Conservation (phyloP, 2,888 invertebrate species). For the Tachina grossa region DNA sequence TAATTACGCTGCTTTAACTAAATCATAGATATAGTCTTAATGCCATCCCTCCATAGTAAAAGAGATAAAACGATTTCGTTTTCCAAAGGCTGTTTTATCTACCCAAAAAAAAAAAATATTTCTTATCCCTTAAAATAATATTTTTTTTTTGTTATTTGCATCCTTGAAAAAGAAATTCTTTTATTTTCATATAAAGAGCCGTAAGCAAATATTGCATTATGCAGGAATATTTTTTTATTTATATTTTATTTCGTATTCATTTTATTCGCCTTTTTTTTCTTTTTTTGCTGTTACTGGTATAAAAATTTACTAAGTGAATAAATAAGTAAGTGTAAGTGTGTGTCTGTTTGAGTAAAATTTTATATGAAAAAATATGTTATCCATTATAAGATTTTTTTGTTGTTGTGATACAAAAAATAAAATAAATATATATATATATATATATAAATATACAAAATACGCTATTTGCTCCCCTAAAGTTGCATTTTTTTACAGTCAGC, state of each 20-base stretch:
- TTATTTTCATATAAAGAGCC: conserved; percentile 67
- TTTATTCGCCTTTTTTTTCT: conserved; percentile 22
- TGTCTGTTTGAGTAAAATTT: conserved; percentile 55
- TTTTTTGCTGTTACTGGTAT: conserved; percentile 4
- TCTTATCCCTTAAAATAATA: conserved; percentile 54
- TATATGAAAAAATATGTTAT: conserved; percentile 66
- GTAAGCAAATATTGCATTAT: conserved; percentile 73
- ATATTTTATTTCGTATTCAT: conserved; percentile 18
- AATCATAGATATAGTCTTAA: background rate
- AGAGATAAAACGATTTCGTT: background rate
- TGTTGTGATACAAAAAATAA: conserved; percentile 14
- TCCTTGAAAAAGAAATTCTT: conserved; percentile 68
- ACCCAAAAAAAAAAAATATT: conserved; percentile 37
- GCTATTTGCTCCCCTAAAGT: conserved; percentile 19
- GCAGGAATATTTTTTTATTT: conserved; percentile 59
- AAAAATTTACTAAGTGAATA: conserved; percentile 62
- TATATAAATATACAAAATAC: conserved; percentile 19
- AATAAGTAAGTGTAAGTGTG: conserved; percentile 49
- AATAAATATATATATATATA: conserved; percentile 23
- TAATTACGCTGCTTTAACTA: background rate
- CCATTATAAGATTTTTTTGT: conserved; percentile 65
- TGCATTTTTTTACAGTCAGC: conserved; percentile 13
- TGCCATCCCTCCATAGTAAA: background rate
- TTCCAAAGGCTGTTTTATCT: conserved; percentile 43
- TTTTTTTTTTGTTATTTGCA: conserved; percentile 43